phyloP scores from a whole-genome alignment of 2,113 vertebrate genomes.

The Eurystomus gularis region DNA sequence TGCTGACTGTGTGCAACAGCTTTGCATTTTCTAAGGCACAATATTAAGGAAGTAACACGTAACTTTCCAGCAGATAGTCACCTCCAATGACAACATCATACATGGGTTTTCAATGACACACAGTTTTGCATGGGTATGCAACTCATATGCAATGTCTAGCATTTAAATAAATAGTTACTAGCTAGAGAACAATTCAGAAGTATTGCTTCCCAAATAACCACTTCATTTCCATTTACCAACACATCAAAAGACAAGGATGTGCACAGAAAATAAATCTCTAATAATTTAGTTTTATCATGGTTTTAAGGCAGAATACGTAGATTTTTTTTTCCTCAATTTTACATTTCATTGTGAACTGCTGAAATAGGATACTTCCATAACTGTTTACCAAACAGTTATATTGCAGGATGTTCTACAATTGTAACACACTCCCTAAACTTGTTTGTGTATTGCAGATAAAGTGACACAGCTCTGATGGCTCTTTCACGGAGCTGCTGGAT shows the following conservation, averaged over 20 bases:
- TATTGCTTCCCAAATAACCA: conserved; percentile 73
- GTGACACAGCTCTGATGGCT: neutral
- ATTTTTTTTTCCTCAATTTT: neutral
- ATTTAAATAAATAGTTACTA: conserved; percentile 77
- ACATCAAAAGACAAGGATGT: conserved; percentile 41
- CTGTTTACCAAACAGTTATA: neutral
- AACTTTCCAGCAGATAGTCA: conserved; percentile 49
- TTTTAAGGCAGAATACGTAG: conserved; percentile 75
- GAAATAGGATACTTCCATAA: neutral
- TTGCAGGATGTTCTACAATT: neutral
- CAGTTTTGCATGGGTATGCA: conserved; percentile 28
- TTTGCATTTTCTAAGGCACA: conserved; percentile 92
- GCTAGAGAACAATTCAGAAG: conserved; percentile 59
- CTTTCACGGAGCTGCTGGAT: neutral
- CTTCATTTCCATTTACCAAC: conserved; percentile 40
- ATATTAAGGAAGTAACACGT: conserved; percentile 70
- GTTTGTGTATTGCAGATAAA: neutral
- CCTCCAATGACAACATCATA: conserved; percentile 28
- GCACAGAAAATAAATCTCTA: conserved; percentile 17
- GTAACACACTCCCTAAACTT: neutral
- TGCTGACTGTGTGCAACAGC: conserved; percentile 74
- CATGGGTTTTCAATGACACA: neutral
- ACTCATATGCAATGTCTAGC: conserved; percentile 62
- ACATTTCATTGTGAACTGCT: neutral
- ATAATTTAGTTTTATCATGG: neutral